Percentiles rank a stretch among this genome's conserved stretches.
These are phyloP conservation scores for Petaurus breviceps DNA, from an alignment of 2,113 vertebrate genomes.

Conservation along the genomic window DNA sequence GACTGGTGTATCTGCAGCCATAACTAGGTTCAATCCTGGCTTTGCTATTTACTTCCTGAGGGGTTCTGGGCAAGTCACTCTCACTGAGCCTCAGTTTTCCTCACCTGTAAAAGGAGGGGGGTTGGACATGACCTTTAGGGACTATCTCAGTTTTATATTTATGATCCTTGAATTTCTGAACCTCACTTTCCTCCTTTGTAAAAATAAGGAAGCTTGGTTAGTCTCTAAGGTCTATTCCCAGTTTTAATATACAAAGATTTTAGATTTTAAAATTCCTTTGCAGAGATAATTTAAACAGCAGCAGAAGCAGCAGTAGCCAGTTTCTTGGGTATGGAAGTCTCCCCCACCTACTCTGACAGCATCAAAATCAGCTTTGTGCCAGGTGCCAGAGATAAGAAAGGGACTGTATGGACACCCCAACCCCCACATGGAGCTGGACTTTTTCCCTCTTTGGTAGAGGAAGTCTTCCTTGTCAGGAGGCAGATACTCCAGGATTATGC, in stretches of 20 bases:
- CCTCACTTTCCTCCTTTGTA: neutral
- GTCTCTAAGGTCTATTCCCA: neutral
- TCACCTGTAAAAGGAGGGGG: neutral
- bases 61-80: neutral
- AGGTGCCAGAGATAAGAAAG: neutral
- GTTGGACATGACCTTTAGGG: neutral
- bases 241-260: neutral
- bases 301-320: neutral
- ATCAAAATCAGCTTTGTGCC: neutral
- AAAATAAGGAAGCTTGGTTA: neutral
- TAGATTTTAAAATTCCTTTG: neutral
- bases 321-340: neutral
- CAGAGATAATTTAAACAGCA: neutral
- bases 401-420: neutral
- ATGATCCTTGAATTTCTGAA: neutral
- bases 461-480: neutral
- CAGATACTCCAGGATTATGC: neutral
- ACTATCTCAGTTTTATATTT: neutral
- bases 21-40: neutral
- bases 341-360: neutral
- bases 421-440: neutral
- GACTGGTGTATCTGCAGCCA: neutral
- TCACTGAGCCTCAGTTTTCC: neutral
- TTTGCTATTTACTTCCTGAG: neutral
- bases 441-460: neutral